Evolutionary conservation across 2,797 vertebrate species (phyloP).

Genomic region (Gobio occitaniae): DNA sequence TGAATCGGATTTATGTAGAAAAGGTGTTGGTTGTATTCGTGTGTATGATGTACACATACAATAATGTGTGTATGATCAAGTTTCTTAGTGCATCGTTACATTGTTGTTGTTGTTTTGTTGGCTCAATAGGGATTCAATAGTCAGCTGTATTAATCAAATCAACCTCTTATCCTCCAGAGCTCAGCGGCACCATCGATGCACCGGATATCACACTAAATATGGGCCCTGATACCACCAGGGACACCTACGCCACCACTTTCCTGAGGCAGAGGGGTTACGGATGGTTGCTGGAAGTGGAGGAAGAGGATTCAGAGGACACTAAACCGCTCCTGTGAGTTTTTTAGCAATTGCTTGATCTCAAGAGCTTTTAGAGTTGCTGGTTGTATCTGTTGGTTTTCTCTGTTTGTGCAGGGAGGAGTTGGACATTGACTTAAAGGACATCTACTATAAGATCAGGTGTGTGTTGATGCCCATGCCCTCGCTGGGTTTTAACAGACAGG

Average conservation of each 20-base stretch:
- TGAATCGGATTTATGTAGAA: not conserved
- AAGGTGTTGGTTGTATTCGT: not conserved
- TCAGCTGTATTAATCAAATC: not conserved
- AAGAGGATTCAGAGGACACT: constrained; percentile 92
- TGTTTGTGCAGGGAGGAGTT: constrained; percentile 86
- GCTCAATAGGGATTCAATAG: not conserved
- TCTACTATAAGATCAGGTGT: constrained; percentile 98
- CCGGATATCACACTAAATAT: constrained; percentile 94
- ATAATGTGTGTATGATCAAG: not conserved
- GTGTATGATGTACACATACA: not conserved
- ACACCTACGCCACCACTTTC: constrained; percentile 93
- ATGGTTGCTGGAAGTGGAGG: constrained; percentile 98
- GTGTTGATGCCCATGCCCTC: constrained; percentile 99
- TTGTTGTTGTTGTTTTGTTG: constrained; percentile 24
- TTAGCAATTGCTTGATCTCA: not conserved
- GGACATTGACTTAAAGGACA: constrained; percentile 98
- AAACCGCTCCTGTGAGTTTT: constrained; percentile 95
- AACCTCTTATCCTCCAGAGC: constrained; percentile 75
- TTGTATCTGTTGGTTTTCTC: not conserved
- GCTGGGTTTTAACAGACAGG: constrained; percentile 96
- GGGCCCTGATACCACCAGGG: constrained; percentile 84
- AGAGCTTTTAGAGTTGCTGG: not conserved
- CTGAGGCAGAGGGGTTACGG: constrained; percentile 95
- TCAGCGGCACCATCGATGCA: constrained; percentile 92
- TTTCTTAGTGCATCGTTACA: not conserved